Evolutionary conservation across 2,797 vertebrate genomes (phyloP).

Genomic region (Urophycis tenuis): DNA sequence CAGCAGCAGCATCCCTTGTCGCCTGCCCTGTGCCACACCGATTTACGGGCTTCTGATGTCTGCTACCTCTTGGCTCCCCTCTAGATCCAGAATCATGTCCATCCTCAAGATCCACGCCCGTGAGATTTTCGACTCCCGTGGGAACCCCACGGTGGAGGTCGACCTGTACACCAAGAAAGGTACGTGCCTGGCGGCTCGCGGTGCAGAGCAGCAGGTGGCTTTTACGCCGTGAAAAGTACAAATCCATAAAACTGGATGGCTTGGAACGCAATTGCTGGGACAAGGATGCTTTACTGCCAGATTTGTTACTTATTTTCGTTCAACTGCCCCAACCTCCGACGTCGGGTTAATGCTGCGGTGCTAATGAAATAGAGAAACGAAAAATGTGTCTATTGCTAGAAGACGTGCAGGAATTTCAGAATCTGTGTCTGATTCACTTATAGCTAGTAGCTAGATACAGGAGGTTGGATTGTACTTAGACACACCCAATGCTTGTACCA

Average conservation of each 20-base stretch:
- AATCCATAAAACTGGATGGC: not conserved
- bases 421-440: not conserved
- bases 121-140: constrained; percentile 99
- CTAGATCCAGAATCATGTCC: constrained; percentile 83
- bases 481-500: not conserved
- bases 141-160: constrained; percentile 97
- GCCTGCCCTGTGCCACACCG: not conserved
- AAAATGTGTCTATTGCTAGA: not conserved
- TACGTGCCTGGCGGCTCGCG: constrained; percentile 49
- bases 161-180: constrained; percentile 92
- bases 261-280: not conserved
- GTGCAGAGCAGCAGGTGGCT: not conserved
- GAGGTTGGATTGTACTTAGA: not conserved
- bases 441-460: not conserved
- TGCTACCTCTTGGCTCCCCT: constrained; percentile 16
- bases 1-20: not conserved
- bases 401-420: not conserved
- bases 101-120: constrained; percentile 85
- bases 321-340: not conserved
- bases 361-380: not conserved
- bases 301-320: not conserved
- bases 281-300: not conserved
- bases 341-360: too few relatives aligned
- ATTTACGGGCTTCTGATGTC: not conserved
- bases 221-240: not conserved